Conservation (phyloP, 2,797 vertebrate genomes). For the Lophius americanus region DNA sequence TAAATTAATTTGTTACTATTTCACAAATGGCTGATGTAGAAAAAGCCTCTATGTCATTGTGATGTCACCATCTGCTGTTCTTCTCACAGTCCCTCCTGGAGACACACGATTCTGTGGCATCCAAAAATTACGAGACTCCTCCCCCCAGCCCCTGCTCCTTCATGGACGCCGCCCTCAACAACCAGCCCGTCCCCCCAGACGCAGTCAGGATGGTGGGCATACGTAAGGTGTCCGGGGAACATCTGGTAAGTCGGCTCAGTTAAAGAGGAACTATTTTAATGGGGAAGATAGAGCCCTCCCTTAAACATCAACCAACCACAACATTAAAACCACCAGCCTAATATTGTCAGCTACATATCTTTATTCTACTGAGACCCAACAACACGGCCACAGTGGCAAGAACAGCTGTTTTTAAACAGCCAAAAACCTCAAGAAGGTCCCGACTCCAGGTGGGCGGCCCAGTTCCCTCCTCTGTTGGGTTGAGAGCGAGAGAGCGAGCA, state of each 20-base stretch:
- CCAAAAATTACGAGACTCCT: conserved; percentile 94
- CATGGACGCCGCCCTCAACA: conserved; percentile 88
- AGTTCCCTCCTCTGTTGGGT: too few relatives aligned
- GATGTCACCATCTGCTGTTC: conserved; percentile 13
- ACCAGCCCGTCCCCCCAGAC: conserved; percentile 92
- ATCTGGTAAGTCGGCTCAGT: conserved; percentile 84
- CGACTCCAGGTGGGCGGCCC: too few relatives aligned
- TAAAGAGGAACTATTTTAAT: conserved; percentile 1
- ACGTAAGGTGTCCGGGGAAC: conserved; percentile 92
- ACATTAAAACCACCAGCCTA: too few relatives aligned
- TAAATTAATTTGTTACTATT: not conserved
- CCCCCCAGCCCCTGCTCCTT: conserved; percentile 89
- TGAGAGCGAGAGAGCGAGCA: too few relatives aligned
- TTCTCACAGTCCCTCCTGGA: conserved; percentile 90
- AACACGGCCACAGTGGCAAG: too few relatives aligned
- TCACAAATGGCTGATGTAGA: too few relatives aligned
- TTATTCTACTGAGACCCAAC: too few relatives aligned
- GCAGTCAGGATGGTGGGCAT: conserved; percentile 97
- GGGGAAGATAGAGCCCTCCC: not conserved
- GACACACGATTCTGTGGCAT: conserved; percentile 95
- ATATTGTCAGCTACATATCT: too few relatives aligned
- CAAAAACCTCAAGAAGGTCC: too few relatives aligned
- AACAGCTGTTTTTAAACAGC: too few relatives aligned
- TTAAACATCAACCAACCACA: too few relatives aligned
- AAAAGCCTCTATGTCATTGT: not conserved